Base-by-base conservation (phyloP, 2,888 invertebrate species). In the Leistus spinibarbis region DNA sequence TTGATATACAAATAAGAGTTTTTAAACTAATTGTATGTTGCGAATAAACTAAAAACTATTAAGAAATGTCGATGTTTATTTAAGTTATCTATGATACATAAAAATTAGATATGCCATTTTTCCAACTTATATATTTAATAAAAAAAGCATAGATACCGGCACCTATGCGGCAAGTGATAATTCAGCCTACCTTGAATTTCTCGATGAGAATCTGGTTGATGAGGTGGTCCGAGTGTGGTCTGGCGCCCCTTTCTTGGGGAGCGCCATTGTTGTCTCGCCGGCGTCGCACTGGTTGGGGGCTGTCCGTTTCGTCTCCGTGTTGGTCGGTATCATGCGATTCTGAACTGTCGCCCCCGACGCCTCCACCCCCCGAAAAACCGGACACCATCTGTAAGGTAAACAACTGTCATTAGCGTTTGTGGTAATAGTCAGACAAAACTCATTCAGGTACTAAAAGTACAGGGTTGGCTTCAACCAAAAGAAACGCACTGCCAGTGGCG, bases 201-300 rank as follows among this genome's bases (percentile, higher is more conserved):
- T 89, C 89, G 81, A 88, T 88, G 80, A 89, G 87, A 83, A 88
- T 87, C 83, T 88, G 89, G 83, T 88, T 88, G 83, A 89, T 88
- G 83, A 89, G 86, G 82, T 88, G 87, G 82, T 89, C 89, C 77
- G 89, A 89, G 82, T 88, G 87, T 80, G 89, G 89, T 81, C 89
- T 84, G 79, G 86, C 86, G 80, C 76, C 78, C 73, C 81, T 81
- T 66, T 82, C 83, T 70, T 81, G 80, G 9, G 81, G 80, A 27
- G 80, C 79, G 73, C 77, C 83, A 53, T 77, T 76, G 23, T 79
- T 85, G 79, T 84, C 81, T 77, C 85, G 82, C 80, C 87, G 83
- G 79, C 87, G 85, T 77, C 87, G 85, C 79, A 88, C 85, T 77
- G 87, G 84, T 77, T 88, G 88, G 77, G 89, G 88, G 83, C 88